Evolutionary conservation across 2,888 invertebrate species (phyloP), one percentile per base, ranked within the genome.

Genomic region (Cyrtodaria siliqua): DNA sequence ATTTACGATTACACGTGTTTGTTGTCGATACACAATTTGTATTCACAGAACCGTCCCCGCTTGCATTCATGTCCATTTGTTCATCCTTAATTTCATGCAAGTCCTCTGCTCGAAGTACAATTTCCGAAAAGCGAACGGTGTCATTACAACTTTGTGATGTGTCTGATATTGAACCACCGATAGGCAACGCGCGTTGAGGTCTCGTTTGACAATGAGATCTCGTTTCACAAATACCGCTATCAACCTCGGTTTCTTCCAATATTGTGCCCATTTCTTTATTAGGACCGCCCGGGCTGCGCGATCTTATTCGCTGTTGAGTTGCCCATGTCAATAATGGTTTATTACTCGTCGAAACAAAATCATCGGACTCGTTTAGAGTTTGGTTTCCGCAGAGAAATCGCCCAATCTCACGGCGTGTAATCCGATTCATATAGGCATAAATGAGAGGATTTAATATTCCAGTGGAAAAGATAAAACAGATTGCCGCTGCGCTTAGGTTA

Each of bases 381-480:
- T 81, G 64, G 8, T 75, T 75, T 24, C 85, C 84, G 44, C 83
- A 82, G 20, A 84, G 76, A 59, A 83, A 86, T 49, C 81, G 82
- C 24, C 79, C 76, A 8, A 88, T 85, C 62, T 87, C 87, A 33
- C 75, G 79, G 6, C 88, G 75, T 12, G 82, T 87, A 1, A 85
- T 77, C 18, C 87, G 74, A 57, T 88, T 88, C 85, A 88, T 84
- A 57, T 86, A 87, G 1, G 79, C 88, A 52, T 87, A 88, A 47
- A 88, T 85, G 2, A 88, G 56, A 2, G 88, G 88, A 74, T 88
- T 86, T 1, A 87, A 57, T 20, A 83, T 70, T 12, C 85, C 77
- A 18, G 82, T 82, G 14, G 85, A 69, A 62, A 85, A 88, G 14
- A 86, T 52, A 26, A 86, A 66, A 38, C 84, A 83, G n/a, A 85